phyloP scores from a whole-genome alignment of 2,888 invertebrate genomes.

The Brenthis daphne region DNA sequence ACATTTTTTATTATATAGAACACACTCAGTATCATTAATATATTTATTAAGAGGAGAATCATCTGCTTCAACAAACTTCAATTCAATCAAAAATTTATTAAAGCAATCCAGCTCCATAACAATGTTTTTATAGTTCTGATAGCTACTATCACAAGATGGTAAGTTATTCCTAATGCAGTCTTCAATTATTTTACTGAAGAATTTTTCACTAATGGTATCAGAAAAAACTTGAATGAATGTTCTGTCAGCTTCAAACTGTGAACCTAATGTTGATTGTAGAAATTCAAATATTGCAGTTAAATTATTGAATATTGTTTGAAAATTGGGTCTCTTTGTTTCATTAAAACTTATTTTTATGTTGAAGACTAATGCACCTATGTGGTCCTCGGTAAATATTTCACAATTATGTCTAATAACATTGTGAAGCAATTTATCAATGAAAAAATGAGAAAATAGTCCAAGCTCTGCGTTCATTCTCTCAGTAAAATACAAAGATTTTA shows the following conservation, averaged over 20 bases:
- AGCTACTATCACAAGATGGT: slow-evolving; percentile 69
- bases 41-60: slow-evolving; percentile 71
- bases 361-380: slow-evolving; percentile 68
- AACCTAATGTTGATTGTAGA: slow-evolving; percentile 68
- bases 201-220: slow-evolving; percentile 63
- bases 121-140: slow-evolving; percentile 67
- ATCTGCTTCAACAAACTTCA: slow-evolving; percentile 67
- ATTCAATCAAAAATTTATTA: slow-evolving; percentile 71
- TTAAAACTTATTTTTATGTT: slow-evolving; percentile 69
- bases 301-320: slow-evolving; percentile 72
- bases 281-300: slow-evolving; percentile 75
- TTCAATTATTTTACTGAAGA: slow-evolving; percentile 72
- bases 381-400: slow-evolving; percentile 71
- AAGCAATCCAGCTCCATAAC: slow-evolving; percentile 71
- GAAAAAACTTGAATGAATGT: slow-evolving; percentile 72
- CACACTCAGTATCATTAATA: slow-evolving; percentile 69
- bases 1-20: slow-evolving; percentile 75
- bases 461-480: slow-evolving; percentile 71
- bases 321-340: slow-evolving; percentile 62
- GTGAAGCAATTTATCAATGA: slow-evolving; percentile 65
- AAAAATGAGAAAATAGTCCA: slow-evolving; percentile 70
- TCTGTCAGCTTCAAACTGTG: slow-evolving; percentile 63
- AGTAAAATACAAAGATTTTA: slow-evolving; percentile 67
- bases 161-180: slow-evolving; percentile 71
- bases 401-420: slow-evolving; percentile 72